Conservation (phyloP, 2,113 vertebrate genomes). For the Proteles cristata region DNA sequence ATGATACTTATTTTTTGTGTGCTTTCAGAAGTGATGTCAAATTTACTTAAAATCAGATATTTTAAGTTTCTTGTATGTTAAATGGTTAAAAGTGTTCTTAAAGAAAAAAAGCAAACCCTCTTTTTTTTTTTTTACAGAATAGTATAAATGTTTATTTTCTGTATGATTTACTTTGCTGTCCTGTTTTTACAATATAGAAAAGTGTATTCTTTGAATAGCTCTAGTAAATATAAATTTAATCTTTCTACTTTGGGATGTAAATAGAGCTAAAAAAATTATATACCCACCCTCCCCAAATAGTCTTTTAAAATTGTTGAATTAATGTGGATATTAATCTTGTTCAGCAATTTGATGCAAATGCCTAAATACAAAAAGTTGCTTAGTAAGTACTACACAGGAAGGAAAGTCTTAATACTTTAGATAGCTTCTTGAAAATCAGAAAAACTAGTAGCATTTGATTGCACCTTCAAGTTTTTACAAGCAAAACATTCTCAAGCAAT, state of each 20-base stretch:
- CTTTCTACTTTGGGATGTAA: slow-evolving; percentile 90
- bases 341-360: slow-evolving; percentile 86
- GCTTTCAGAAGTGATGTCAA: slow-evolving; percentile 62
- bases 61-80: slow-evolving; percentile 59
- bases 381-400: slow-evolving; percentile 75
- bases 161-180: slow-evolving; percentile 88
- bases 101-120: slow-evolving; percentile 64
- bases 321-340: slow-evolving; percentile 81
- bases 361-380: slow-evolving; percentile 85
- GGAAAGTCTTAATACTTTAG: slow-evolving; percentile 81
- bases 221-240: slow-evolving; percentile 93
- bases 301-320: slow-evolving; percentile 82
- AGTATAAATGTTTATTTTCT: slow-evolving; percentile 95
- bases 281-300: slow-evolving; percentile 82
- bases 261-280: slow-evolving; percentile 91
- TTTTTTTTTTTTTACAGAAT: slow-evolving; percentile 85
- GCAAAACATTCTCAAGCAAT: slow-evolving; percentile 87
- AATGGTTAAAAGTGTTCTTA: slow-evolving; percentile 57
- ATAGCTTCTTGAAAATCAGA: slow-evolving; percentile 84
- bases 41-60: slow-evolving; percentile 49
- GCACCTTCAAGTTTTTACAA: slow-evolving; percentile 90
- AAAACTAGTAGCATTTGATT: slow-evolving; percentile 87
- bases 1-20: slow-evolving; percentile 22
- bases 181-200: slow-evolving; percentile 93
- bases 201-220: slow-evolving; percentile 90